phyloP scores from a whole-genome alignment of 53 echinoderm and acorn worm species.

The Apostichopus leukothele region DNA sequence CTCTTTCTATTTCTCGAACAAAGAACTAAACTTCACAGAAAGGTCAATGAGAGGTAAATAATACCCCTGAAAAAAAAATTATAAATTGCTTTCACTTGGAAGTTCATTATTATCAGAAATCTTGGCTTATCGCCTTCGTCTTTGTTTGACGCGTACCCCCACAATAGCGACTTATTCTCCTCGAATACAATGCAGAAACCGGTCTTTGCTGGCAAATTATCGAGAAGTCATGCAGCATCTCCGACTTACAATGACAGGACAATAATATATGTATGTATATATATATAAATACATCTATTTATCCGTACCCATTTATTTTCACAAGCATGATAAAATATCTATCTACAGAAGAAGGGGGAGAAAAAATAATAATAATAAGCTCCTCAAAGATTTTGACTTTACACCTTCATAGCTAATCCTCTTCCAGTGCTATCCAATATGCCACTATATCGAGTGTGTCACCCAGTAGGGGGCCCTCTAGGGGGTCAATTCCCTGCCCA shows the following conservation, averaged over 20 bases:
- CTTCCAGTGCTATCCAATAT: background rate
- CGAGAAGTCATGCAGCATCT: background rate
- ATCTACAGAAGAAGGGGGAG: background rate
- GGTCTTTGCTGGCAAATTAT: background rate
- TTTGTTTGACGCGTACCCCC: background rate
- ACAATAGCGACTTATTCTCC: background rate
- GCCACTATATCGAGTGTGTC: constrained; percentile 15
- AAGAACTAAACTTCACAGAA: too few species aligned
- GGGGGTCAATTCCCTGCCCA: constrained; percentile 22
- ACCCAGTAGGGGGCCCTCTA: constrained; percentile 30
- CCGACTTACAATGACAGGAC: background rate
- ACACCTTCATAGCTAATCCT: constrained; percentile 25
- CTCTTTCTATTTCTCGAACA: too few species aligned
- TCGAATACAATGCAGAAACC: background rate
- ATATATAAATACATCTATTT: too few species aligned
- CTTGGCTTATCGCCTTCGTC: background rate
- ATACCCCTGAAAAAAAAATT: too few species aligned
- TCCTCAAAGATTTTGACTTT: constrained; percentile 18
- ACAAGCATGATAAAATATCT: background rate
- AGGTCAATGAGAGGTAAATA: too few species aligned
- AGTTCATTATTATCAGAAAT: too few species aligned
- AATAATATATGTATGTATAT: too few species aligned
- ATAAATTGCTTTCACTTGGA: too few species aligned
- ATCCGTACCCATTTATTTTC: too few species aligned
- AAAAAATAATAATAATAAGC: background rate